Evolutionary conservation across 2,888 invertebrate species (phyloP).

Genomic region (Drosophila monieri): DNA sequence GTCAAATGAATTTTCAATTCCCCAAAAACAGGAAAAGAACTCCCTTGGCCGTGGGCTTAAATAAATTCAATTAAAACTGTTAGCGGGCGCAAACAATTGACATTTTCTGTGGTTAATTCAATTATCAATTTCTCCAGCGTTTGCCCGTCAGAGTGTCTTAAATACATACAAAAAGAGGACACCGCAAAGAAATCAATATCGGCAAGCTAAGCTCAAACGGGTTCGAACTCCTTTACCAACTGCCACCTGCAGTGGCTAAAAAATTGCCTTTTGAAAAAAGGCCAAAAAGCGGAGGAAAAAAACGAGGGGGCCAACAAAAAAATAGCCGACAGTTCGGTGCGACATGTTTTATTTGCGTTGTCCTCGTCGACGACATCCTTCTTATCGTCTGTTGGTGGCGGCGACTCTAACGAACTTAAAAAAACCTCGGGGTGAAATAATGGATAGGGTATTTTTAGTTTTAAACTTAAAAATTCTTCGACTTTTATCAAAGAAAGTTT

Average conservation of each 20-base stretch:
- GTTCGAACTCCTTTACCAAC: slow-evolving; percentile 18
- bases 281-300: slow-evolving; percentile 6
- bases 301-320: slow-evolving; percentile 10
- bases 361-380: slow-evolving; percentile 39
- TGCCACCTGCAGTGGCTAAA: slow-evolving; percentile 50
- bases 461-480: background rate
- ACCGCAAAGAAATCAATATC: slow-evolving; percentile 21
- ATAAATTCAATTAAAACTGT: slow-evolving; percentile 71
- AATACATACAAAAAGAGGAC: slow-evolving; percentile 32
- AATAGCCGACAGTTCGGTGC: slow-evolving; percentile 25
- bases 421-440: slow-evolving; percentile 8
- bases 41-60: slow-evolving; percentile 55
- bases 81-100: slow-evolving; percentile 60
- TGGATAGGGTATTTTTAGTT: background rate
- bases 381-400: slow-evolving; percentile 20
- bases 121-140: slow-evolving; percentile 58
- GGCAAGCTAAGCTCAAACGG: slow-evolving; percentile 15
- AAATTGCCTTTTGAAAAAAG: slow-evolving; percentile 58
- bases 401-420: slow-evolving; percentile 26
- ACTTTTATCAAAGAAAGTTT: background rate
- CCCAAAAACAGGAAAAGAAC: slow-evolving; percentile 5
- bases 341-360: slow-evolving; percentile 68
- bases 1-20: slow-evolving; percentile 22
- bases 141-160: slow-evolving; percentile 30
- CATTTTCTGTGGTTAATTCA: slow-evolving; percentile 56